A percentile compares a stretch with the other conserved stretches of the same genome.
phyloP scores from a whole-genome alignment of 2,113 vertebrate species.

The Helogale parvula region DNA sequence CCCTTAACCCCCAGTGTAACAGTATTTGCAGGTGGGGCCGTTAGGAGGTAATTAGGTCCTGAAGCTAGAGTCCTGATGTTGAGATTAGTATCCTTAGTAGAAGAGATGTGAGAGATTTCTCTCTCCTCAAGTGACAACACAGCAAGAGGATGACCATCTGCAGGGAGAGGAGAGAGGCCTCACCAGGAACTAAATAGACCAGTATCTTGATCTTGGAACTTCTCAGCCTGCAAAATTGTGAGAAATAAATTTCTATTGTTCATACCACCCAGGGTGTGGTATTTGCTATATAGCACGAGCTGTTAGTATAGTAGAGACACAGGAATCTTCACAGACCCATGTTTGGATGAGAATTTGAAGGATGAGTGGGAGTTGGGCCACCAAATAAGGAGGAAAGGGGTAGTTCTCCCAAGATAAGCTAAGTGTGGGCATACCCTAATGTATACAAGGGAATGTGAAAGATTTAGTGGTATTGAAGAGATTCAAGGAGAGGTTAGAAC shows the following conservation, averaged over 20 bases:
- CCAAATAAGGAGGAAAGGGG: background rate
- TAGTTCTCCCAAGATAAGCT: background rate
- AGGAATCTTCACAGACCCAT: background rate
- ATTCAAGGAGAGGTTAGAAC: background rate
- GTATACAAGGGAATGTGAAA: background rate
- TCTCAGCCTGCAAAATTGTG: background rate
- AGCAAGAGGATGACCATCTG: background rate
- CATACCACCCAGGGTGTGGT: background rate
- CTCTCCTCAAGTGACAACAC: background rate
- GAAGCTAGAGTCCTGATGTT: background rate
- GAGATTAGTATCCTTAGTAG: background rate
- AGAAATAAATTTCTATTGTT: background rate
- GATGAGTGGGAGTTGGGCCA: background rate
- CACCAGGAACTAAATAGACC: background rate
- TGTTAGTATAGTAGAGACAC: background rate
- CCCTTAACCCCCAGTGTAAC: background rate
- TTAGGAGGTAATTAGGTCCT: background rate
- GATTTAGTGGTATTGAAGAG: background rate
- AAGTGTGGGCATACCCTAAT: background rate
- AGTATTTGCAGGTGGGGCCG: background rate
- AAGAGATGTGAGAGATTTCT: background rate
- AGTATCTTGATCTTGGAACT: background rate
- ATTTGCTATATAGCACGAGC: background rate
- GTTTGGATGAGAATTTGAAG: background rate
- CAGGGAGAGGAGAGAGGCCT: background rate